Conservation (phyloP, 2,797 vertebrate genomes). For the Argya squamiceps region DNA sequence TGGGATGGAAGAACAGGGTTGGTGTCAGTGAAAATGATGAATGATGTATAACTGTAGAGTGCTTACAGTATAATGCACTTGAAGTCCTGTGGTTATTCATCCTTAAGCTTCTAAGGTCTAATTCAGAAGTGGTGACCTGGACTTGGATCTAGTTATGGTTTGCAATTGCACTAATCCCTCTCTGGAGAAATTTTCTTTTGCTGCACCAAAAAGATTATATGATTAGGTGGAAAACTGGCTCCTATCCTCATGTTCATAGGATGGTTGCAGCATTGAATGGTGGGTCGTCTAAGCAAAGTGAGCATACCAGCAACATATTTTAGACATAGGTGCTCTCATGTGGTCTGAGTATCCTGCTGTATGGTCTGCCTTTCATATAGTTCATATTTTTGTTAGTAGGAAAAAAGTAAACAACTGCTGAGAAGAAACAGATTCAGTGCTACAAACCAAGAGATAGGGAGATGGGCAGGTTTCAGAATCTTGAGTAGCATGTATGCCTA, state of each 20-base stretch:
- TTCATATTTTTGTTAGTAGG: neutral
- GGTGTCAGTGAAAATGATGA: neutral
- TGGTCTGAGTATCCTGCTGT: neutral
- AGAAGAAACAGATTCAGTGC: neutral
- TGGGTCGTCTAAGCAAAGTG: neutral
- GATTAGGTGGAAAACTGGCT: neutral
- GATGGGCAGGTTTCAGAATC: neutral
- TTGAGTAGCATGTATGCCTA: neutral
- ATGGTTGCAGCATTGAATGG: neutral
- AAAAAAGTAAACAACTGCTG: neutral
- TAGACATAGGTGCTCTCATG: neutral
- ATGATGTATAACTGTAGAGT: neutral
- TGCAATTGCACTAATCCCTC: neutral
- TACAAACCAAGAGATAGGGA: neutral
- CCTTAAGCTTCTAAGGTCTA: neutral
- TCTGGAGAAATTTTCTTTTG: neutral
- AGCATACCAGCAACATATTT: neutral
- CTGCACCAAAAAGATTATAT: neutral
- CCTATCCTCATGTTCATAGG: neutral
- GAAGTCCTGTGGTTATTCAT: neutral
- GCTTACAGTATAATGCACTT: neutral
- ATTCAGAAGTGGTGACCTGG: neutral
- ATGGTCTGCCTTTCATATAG: neutral
- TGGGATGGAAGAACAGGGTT: neutral
- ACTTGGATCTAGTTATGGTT: neutral